Evolutionary conservation across 2,888 invertebrate species (phyloP).

Genomic region (Malthinus flaveolus): DNA sequence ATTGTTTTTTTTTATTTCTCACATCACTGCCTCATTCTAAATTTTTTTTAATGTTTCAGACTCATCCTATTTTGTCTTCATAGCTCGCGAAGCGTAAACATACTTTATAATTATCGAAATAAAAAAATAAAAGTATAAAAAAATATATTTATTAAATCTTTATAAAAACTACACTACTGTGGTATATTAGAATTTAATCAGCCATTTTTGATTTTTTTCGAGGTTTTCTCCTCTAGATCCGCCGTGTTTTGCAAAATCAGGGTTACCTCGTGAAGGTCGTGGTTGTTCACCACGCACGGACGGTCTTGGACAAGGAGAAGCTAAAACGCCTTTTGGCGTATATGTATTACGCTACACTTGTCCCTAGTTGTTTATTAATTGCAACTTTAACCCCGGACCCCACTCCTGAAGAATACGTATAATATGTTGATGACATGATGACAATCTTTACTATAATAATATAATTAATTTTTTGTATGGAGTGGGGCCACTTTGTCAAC

Average conservation of each 20-base stretch:
- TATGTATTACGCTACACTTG: conserved; percentile 4
- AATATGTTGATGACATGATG: not conserved
- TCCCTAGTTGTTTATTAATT: not conserved
- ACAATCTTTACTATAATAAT: too few relatives aligned
- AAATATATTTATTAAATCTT: not conserved
- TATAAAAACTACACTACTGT: not conserved
- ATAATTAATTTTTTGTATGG: too few relatives aligned
- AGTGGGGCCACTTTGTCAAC: too few relatives aligned
- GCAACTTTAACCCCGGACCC: conserved; percentile 4
- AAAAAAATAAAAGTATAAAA: not conserved
- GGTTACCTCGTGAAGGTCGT: conserved; percentile 4
- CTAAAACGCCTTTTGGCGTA: not conserved
- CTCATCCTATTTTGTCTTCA: too few relatives aligned
- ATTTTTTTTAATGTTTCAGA: too few relatives aligned
- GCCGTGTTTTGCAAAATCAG: conserved; percentile 6
- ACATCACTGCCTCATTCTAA: too few relatives aligned
- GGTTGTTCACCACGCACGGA: conserved; percentile 1
- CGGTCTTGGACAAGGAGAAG: conserved; percentile 6
- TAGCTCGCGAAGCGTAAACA: too few relatives aligned
- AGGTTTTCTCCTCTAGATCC: conserved; percentile 6
- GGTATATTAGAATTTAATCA: too few relatives aligned
- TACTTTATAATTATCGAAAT: not conserved
- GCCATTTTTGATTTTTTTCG: not conserved
- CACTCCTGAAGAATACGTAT: not conserved
- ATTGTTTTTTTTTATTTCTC: too few relatives aligned